phyloP scores from a whole-genome alignment of 37 sponge, comb jelly and placozoan genomes.

The Amphimedon queenslandica region DNA sequence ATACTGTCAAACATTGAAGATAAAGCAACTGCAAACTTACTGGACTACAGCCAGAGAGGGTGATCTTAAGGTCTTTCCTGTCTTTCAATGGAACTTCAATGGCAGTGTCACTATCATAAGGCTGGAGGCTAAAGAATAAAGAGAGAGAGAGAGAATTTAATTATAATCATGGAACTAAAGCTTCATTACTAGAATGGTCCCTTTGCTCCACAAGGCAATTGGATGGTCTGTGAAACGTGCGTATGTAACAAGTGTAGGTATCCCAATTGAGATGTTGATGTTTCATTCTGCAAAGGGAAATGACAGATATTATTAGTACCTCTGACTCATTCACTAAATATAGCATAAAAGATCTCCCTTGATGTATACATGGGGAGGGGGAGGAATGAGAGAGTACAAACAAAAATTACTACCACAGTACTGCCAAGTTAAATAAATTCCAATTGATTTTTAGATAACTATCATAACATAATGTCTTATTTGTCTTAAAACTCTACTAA shows the following conservation, averaged over 20 bases:
- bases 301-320: background rate
- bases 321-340: no score
- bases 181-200: slow-evolving; percentile 53
- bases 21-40: slow-evolving; percentile 21
- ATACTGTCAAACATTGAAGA: no score
- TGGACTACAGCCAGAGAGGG: slow-evolving; percentile 34
- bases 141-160: background rate
- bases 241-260: slow-evolving; percentile 66
- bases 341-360: no score
- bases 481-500: no score
- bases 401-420: no score
- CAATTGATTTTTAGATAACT: no score
- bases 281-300: slow-evolving; percentile 35
- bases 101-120: slow-evolving; percentile 38
- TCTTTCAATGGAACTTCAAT: slow-evolving; percentile 21
- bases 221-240: slow-evolving; percentile 42
- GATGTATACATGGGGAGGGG: no score
- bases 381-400: no score
- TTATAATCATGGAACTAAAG: background rate
- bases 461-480: no score
- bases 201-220: slow-evolving; percentile 45
- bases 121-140: slow-evolving; percentile 20
- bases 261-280: slow-evolving; percentile 32
- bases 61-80: slow-evolving; percentile 15
- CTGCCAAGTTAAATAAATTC: no score